phyloP scores from a whole-genome alignment of 2,797 vertebrate genomes.

The Coluber constrictor region DNA sequence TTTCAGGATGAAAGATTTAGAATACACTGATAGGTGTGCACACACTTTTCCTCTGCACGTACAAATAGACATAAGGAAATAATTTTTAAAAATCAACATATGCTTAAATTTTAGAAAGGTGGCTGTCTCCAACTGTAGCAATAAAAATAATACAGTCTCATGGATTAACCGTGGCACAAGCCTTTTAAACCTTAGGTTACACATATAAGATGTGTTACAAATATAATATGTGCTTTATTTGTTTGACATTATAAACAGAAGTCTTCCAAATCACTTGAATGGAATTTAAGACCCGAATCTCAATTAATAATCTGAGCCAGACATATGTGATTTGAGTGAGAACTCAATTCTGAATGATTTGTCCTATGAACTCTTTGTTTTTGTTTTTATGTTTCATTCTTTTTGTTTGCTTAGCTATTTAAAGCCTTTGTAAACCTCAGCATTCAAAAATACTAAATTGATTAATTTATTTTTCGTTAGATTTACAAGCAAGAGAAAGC shows the following conservation, averaged over 20 bases:
- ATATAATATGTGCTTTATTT: background rate
- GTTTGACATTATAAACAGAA: background rate
- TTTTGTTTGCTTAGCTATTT: background rate
- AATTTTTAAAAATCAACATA: background rate
- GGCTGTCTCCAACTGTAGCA: background rate
- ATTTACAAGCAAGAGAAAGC: background rate
- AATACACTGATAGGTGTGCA: background rate
- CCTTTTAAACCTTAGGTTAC: background rate
- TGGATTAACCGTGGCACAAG: background rate
- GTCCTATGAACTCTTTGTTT: background rate
- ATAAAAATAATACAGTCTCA: background rate
- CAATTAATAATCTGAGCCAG: background rate
- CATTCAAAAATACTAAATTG: background rate
- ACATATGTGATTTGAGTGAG: background rate
- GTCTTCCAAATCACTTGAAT: background rate
- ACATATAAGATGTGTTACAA: background rate
- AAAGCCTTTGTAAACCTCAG: background rate
- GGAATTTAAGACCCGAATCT: background rate
- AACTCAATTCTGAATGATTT: background rate
- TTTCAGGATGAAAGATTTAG: background rate
- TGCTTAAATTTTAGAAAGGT: background rate
- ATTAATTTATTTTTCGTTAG: background rate
- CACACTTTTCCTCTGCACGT: background rate
- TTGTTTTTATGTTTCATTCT: background rate
- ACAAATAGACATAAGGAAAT: background rate